Base-by-base conservation (phyloP, 2,888 invertebrate species). In the Catotricha subobsoleta region DNA sequence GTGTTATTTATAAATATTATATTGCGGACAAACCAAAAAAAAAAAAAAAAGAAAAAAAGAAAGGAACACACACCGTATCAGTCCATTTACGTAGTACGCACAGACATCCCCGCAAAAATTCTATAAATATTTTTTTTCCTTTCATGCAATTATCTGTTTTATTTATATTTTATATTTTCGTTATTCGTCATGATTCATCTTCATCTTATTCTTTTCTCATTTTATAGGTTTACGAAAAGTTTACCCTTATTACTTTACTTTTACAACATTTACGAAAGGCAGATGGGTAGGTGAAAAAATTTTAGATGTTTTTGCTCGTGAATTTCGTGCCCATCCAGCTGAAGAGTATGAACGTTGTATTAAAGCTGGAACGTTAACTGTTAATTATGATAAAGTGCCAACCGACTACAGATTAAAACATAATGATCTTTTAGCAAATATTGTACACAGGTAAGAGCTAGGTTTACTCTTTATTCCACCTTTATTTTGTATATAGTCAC, bases 211-310 rank as follows among this genome's bases (percentile, higher is more conserved):
- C n/a, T n/a, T n/a, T n/a, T n/a, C n/a, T 21, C n/a, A 12, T 4
- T 35, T 10, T n/a, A 6, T 71, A 88, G 91, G 90, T 51, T 72
- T 94, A 50, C 72, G 94, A 50, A 94, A 95, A 69, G 94, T 95
- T 2, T 91, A 90, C 61, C 95, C 95, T 1, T 95, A 95, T 67
- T 87, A 88, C 66, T 95, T 90, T 68, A 90, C 88, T 45, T 95
- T 92, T 66, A 86, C 88, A 46, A 90, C 92, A 29, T 92, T 88
- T 67, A 90, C 90, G 46, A 95, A 95, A 67, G 90, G 91, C 8
- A 73, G 94, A 52, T 95, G 94, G 94, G 87, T 91, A 3, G 92
- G 91, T 3, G 86, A 87, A 62, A 80, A 80, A 58, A 82, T 95
- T 50, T 68, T 88, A 48, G 91, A 94, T 55, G 87, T 95, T 18